These are phyloP conservation scores for Petrolisthes cinctipes DNA, from an alignment of 2,888 invertebrate genomes.

Conservation along the genomic window DNA sequence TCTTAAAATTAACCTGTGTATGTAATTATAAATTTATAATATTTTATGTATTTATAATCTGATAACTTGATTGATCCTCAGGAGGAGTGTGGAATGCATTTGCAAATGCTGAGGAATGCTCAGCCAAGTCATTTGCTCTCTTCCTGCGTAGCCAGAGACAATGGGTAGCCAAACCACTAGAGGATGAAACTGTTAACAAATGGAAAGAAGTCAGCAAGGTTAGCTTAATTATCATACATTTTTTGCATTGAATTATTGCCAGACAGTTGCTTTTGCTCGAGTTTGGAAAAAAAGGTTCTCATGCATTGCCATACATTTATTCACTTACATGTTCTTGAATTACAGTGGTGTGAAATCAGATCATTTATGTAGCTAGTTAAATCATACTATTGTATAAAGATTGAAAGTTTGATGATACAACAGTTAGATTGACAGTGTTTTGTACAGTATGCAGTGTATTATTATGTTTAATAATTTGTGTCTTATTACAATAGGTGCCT, in stretches of 20 bases:
- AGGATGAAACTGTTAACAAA: slow-evolving; percentile 67
- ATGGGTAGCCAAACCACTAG: slow-evolving; percentile 69
- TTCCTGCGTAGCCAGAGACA: slow-evolving; percentile 69
- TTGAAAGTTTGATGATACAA: no score
- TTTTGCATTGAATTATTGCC: slow-evolving; percentile 3
- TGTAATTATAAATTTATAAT: no score
- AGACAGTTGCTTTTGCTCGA: neutral
- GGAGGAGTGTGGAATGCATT: slow-evolving; percentile 55
- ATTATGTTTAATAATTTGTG: no score
- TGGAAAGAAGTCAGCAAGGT: slow-evolving; percentile 67
- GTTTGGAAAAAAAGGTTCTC: neutral
- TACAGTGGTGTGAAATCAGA: no score
- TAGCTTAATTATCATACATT: slow-evolving; percentile 7
- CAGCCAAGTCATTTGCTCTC: slow-evolving; percentile 68
- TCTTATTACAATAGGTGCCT: no score
- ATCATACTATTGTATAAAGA: no score
- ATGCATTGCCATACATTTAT: neutral
- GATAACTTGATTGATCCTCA: neutral
- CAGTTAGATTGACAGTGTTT: no score
- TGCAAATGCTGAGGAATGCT: slow-evolving; percentile 46
- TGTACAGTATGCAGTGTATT: no score
- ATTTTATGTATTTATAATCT: no score
- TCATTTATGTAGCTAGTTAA: neutral
- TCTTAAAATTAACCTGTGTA: no score
- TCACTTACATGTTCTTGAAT: neutral